Base-by-base conservation (phyloP, 1,140 invertebrate genomes). In the Diorhabda elongata region DNA sequence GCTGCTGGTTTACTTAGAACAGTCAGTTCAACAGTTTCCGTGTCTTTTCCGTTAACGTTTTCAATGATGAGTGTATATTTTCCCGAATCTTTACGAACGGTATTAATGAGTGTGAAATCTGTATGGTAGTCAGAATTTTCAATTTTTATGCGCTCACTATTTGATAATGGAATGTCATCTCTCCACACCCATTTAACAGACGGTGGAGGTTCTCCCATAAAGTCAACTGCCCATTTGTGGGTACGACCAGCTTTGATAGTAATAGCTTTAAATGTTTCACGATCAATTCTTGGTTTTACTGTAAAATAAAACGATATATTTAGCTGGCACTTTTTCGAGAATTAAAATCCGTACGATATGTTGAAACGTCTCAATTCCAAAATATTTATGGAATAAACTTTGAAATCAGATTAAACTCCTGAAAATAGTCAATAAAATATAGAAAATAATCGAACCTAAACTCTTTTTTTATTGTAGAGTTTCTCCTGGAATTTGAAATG, bases 51-150 rank as follows among this genome's bases (percentile, higher is more conserved):
- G 75, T 93, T 95, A 60, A 88, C 87, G 82, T 98, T 98, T 77
- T 94, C 92, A 8, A 95, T 92, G 4, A 90, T 89, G 3, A 98
- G 83, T 0, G 92, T 96, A 77, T 98, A 98, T 78, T 91, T 91
- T 71, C 96, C 97, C 43, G 94, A 93, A 81, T 98, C 95, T 71
- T 92, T 91, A 64, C 96, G 86, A 70, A 90, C 87, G 3, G 91
- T 91, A 79, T 93, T 94, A 2, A 86, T 83, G n/a, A 96, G 87
- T 0, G 87, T 87, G 78, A 97, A 95, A 75, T 95, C 93, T 0
- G 94, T 96, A 75, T 96, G 94, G 82, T 98, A 95, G 43, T 97
- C 94, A 60, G 89, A 84, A 79, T 96, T 95, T 71, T 96, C 93
- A 70, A 97, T 93, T 79, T 90, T 92, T 74, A 96, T 92, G 59